Conservation (phyloP, 2,113 vertebrate genomes). For the Stictonetta naevosa region DNA sequence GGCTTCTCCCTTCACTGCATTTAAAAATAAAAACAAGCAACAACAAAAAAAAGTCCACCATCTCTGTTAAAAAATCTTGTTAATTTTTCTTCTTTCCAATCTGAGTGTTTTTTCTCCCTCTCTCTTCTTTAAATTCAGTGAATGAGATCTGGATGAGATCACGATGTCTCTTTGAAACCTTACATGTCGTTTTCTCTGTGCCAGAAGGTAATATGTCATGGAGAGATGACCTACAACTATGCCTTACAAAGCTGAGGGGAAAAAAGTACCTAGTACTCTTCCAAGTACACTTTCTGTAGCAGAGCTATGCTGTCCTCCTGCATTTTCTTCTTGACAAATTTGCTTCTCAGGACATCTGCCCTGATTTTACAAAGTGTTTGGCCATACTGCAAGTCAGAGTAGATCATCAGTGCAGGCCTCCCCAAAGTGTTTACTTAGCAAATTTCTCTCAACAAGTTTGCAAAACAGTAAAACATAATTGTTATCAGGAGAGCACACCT, state of each 20-base stretch:
- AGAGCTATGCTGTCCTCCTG: constrained; percentile 64
- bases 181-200: constrained; percentile 5
- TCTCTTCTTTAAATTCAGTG: neutral
- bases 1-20: neutral
- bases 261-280: constrained; percentile 74
- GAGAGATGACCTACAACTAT: constrained; percentile 81
- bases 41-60: neutral
- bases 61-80: neutral
- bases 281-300: constrained; percentile 72
- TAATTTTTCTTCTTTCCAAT: neutral
- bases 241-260: constrained; percentile 68
- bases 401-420: constrained; percentile 77
- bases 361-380: constrained; percentile 83
- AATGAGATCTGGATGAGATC: neutral
- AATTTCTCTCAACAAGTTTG: constrained; percentile 19
- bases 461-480: neutral
- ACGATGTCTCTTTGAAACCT: constrained; percentile 49
- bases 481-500: neutral
- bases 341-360: constrained; percentile 69
- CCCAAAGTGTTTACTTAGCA: neutral
- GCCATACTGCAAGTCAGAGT: constrained; percentile 80
- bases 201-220: constrained; percentile 77
- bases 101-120: neutral
- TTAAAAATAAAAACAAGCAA: neutral
- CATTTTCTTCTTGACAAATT: constrained; percentile 79